phyloP scores from a whole-genome alignment of 2,888 invertebrate species.

The Corythucha ciliata region DNA sequence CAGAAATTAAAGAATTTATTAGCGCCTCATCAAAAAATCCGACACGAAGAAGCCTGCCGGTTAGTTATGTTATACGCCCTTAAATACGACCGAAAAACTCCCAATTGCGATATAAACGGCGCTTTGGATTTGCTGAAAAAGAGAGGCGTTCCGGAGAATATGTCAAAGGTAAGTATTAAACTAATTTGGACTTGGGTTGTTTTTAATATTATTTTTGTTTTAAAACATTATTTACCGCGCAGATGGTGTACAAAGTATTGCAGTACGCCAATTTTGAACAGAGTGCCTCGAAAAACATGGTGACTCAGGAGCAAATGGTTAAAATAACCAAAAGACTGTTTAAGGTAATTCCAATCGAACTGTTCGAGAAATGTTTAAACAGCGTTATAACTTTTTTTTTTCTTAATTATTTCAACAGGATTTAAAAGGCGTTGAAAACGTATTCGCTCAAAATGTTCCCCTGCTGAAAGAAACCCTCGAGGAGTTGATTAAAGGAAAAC shows the following conservation, averaged over 20 bases:
- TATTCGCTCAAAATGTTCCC: slow-evolving; percentile 98
- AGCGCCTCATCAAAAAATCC: slow-evolving; percentile 49
- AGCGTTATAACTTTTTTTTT: slow-evolving; percentile 1
- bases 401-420: slow-evolving; percentile 45
- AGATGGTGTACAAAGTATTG: slow-evolving; percentile 56
- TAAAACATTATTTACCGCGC: slow-evolving; percentile 29
- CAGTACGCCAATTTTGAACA: slow-evolving; percentile 79
- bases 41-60: slow-evolving; percentile 71
- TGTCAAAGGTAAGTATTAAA: slow-evolving; percentile 33
- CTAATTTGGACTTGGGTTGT: no score
- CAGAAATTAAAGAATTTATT: background rate
- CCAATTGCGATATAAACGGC: slow-evolving; percentile 70
- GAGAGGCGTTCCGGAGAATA: slow-evolving; percentile 28
- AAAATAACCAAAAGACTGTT: slow-evolving; percentile 85
- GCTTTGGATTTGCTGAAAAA: slow-evolving; percentile 63
- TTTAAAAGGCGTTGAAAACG: slow-evolving; percentile 93
- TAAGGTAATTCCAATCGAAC: slow-evolving; percentile 51
- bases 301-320: slow-evolving; percentile 62
- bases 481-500: slow-evolving; percentile 77
- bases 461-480: slow-evolving; percentile 80
- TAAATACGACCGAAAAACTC: slow-evolving; percentile 81
- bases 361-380: background rate
- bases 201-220: no score
- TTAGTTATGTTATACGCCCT: slow-evolving; percentile 88
- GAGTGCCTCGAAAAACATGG: slow-evolving; percentile 44